phyloP scores from a whole-genome alignment of 1,140 invertebrate species.

The Olivierus martensii region DNA sequence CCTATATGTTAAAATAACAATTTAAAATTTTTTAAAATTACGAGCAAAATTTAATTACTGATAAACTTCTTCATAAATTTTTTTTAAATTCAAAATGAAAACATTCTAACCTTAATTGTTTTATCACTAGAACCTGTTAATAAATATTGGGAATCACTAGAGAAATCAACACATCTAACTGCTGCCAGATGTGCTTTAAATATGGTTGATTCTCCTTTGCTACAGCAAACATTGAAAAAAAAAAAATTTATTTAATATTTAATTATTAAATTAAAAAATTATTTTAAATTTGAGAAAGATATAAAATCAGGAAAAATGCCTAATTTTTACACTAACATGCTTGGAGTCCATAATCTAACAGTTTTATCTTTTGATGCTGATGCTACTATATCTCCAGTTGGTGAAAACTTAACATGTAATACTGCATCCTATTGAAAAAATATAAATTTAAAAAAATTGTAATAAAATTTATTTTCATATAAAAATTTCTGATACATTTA shows the following conservation, averaged over 20 bases:
- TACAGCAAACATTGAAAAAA: too few relatives aligned
- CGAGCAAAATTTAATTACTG: too few relatives aligned
- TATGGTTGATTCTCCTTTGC: slow-evolving; percentile 43
- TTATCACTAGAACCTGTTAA: slow-evolving; percentile 79
- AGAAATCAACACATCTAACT: slow-evolving; percentile 63
- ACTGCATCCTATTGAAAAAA: slow-evolving; percentile 30
- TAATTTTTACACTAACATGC: slow-evolving; percentile 24
- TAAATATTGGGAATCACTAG: slow-evolving; percentile 52
- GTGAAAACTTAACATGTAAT: slow-evolving; percentile 53
- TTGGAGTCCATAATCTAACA: slow-evolving; percentile 69
- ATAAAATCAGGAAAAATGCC: too few relatives aligned
- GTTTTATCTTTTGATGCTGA: slow-evolving; percentile 67
- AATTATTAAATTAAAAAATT: too few relatives aligned
- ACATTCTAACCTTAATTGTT: slow-evolving; percentile 39
- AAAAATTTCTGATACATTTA: too few relatives aligned
- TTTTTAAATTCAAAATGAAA: neutral
- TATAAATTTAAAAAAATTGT: neutral
- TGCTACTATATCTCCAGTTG: slow-evolving; percentile 61
- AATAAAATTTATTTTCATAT: neutral
- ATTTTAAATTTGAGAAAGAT: too few relatives aligned
- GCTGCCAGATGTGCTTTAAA: slow-evolving; percentile 64
- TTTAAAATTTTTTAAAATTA: neutral
- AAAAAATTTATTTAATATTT: too few relatives aligned
- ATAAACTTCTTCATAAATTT: too few relatives aligned
- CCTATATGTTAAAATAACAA: slow-evolving; percentile 23